A percentile compares a stretch with the other conserved stretches of the same genome.
Evolutionary conservation across 53 echinoderm and acorn worm species (phyloP).

Genomic region (Crossaster papposus): DNA sequence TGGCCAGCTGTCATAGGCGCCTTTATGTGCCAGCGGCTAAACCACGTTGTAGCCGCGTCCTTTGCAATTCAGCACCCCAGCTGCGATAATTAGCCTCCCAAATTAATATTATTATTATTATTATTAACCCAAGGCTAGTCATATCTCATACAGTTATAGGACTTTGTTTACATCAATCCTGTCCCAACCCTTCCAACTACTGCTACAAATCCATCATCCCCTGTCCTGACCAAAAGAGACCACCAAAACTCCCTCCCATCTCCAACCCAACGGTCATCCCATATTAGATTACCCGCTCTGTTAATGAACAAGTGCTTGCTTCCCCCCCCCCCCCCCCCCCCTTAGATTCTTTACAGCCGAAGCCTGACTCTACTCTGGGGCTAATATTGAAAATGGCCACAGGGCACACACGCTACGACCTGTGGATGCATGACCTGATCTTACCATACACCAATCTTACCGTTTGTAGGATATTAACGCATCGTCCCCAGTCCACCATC

Average conservation of each 20-base stretch:
- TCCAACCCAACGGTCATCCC: not conserved
- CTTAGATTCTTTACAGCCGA: not conserved
- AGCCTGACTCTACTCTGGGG: not conserved
- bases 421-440: not conserved
- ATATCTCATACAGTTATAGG: not conserved
- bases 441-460: not conserved
- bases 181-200: not conserved
- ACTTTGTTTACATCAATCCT: not conserved
- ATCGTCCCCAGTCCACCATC: not conserved
- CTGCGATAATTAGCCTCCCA: too few species aligned
- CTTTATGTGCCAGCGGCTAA: too few species aligned
- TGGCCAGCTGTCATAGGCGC: too few species aligned
- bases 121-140: not conserved
- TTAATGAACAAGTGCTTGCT: not conserved
- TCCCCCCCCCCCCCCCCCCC: not conserved
- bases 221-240: not conserved
- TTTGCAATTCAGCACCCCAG: too few species aligned
- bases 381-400: constrained; percentile 2
- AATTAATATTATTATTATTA: too few species aligned
- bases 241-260: not conserved
- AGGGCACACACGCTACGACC: not conserved
- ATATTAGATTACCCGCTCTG: constrained; percentile 22
- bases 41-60: too few species aligned
- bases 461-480: not conserved
- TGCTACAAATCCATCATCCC: not conserved